Evolutionary conservation across 2,888 invertebrate genomes (phyloP), one percentile per base, ranked within the genome.

Genomic region (Chymomyza amoena): DNA sequence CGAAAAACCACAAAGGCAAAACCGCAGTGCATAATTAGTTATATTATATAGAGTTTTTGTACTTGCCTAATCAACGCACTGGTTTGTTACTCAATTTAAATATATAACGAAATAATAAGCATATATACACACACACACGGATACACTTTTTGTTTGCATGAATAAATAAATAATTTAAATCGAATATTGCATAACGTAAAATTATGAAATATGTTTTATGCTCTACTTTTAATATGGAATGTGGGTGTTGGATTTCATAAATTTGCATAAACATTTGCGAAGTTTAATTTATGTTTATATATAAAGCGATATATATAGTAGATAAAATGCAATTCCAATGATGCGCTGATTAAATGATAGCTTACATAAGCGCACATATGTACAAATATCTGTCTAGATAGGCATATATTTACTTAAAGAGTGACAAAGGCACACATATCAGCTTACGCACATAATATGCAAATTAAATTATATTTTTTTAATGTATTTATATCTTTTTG

Each of bases 1-100:
- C 4, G 39, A 13, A 45, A 45, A 45, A 45, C 39, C 39, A 13
- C 39, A 45, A 45, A 45, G 39, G 39, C 39, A 13, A 51, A 20
- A 59, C 82, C 80, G 75, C 81, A 72, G n/a, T 70, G 54, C 78
- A 73, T 75, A 84, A 84, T 81, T 84, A 81, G 84, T 74, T 66
- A 70, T 61, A 70, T 45, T 45, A 13, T 45, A 45, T 45, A 45
- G 39, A 45, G 39, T 45, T 45, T 45, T 69, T 61, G 56, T 15
- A 10, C 28, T 36, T 36, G 51, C 61, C 72, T 70, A 72, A 72
- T 72, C 70, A 72, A 70, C 70, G 66, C 63, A 60, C 25, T 66
- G 39, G 69, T 60, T 61, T 45, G 39, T 15, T 45, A 45, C 39
- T 45, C 13, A 45, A 45, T 45, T 45, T 45, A 45, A 45, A 45